These are phyloP conservation scores for Scrobipalpa atriplicella DNA, from an alignment of 2,888 invertebrate genomes.

Conservation along the genomic window DNA sequence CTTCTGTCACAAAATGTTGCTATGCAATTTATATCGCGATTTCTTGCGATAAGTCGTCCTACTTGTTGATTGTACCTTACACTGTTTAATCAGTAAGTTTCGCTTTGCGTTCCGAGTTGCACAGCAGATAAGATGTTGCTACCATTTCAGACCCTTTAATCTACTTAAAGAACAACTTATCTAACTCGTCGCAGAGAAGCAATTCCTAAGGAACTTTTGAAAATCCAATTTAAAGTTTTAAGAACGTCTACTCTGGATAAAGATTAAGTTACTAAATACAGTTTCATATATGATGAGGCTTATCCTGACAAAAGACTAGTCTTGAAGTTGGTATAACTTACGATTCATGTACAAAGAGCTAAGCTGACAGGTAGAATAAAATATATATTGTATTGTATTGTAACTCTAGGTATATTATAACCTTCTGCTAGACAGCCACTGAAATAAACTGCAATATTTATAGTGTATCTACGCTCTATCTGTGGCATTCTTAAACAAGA, in stretches of 20 bases:
- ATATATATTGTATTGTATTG: neutral
- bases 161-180: too few species aligned
- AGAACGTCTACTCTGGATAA: neutral
- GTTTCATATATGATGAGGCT: neutral
- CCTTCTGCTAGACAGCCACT: neutral
- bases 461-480: neutral
- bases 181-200: too few species aligned
- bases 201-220: too few species aligned
- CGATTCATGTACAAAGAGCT: neutral
- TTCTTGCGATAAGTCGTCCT: too few species aligned
- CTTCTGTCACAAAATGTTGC: too few species aligned
- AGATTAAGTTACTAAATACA: neutral
- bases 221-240: neutral
- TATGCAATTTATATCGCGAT: too few species aligned
- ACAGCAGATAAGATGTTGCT: too few species aligned
- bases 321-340: neutral
- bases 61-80: too few species aligned
- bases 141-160: too few species aligned
- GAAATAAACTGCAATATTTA: neutral
- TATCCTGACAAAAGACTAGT: neutral
- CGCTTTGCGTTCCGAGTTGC: too few species aligned
- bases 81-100: too few species aligned
- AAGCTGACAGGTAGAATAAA: neutral
- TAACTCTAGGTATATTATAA: neutral
- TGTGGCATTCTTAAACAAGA: neutral